Conservation (phyloP, 2,888 invertebrate species). For the Leptopilina myrica region DNA sequence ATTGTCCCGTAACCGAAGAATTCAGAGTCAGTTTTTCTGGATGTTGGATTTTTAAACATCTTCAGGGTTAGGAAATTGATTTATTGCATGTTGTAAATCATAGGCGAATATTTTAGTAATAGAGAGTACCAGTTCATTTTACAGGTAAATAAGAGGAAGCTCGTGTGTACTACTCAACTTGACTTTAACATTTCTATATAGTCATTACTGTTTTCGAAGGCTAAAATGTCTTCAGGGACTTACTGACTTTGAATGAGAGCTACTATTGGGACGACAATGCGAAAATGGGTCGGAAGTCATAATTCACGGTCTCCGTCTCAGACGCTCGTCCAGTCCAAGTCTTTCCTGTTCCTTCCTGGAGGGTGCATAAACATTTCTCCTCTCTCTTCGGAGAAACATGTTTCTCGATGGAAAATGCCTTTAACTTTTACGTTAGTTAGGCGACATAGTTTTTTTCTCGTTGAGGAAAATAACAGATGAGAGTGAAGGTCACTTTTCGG, state of each 20-base stretch:
- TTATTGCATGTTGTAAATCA: conserved; percentile 53
- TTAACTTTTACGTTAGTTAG: conserved; percentile 50
- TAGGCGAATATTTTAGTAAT: conserved; percentile 16
- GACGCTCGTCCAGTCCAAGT: conserved; percentile 44
- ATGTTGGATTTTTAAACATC: neutral
- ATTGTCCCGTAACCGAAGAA: conserved; percentile 42
- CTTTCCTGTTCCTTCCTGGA: conserved; percentile 40
- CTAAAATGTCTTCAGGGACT: conserved; percentile 43
- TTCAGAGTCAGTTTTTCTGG: conserved; percentile 22
- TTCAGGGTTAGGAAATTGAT: conserved; percentile 44
- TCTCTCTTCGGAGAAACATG: conserved; percentile 47
- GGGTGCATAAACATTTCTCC: conserved; percentile 49
- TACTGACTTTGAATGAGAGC: conserved; percentile 49
- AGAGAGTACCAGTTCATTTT: conserved; percentile 10
- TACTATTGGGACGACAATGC: conserved; percentile 64
- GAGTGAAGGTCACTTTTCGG: neutral
- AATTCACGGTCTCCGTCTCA: conserved; percentile 64
- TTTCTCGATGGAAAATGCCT: conserved; percentile 52
- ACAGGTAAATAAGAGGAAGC: conserved; percentile 53
- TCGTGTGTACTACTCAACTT: conserved; percentile 27
- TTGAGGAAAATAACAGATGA: conserved; percentile 7
- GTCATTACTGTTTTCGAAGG: conserved; percentile 48
- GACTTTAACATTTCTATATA: conserved; percentile 45
- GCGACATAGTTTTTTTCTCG: conserved; percentile 14
- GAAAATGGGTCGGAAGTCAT: conserved; percentile 74